Conservation (phyloP, 2,113 vertebrate genomes). For the Tamias sibiricus region DNA sequence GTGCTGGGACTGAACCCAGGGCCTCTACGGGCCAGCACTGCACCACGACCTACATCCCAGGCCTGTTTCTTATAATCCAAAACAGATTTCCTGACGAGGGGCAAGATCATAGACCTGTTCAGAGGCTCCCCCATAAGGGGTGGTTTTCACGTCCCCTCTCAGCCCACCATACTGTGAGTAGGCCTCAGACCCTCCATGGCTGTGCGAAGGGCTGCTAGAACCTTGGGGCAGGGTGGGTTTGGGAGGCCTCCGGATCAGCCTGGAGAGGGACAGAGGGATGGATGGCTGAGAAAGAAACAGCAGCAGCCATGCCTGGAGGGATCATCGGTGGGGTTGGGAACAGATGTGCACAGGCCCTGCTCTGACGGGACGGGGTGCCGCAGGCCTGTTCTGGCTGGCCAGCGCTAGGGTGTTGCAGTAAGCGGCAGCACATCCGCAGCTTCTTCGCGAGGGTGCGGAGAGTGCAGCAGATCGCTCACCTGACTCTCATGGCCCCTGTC, state of each 20-base stretch:
- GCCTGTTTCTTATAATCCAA: conserved; percentile 46
- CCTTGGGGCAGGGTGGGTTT: not conserved
- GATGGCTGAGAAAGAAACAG: not conserved
- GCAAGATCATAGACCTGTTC: not conserved
- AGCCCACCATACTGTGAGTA: not conserved
- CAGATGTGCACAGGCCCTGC: not conserved
- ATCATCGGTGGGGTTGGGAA: not conserved
- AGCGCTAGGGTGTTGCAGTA: not conserved
- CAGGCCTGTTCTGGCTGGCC: not conserved
- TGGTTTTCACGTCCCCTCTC: conserved; percentile 21
- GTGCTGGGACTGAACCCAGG: too few relatives aligned
- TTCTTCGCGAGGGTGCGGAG: fast-evolving
- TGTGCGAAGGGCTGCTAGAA: too few relatives aligned
- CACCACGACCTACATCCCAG: too few relatives aligned
- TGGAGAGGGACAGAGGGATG: not conserved
- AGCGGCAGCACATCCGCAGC: not conserved
- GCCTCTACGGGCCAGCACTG: too few relatives aligned
- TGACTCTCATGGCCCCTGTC: not conserved
- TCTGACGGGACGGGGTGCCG: not conserved
- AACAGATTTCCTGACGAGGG: conserved; percentile 45
- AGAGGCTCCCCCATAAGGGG: conserved; percentile 14
- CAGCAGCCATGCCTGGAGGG: not conserved
- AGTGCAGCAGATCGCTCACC: not conserved
- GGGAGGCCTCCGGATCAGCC: not conserved
- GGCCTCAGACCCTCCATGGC: not conserved